Conservation (phyloP, 2,888 invertebrate genomes). For the Rhagium mordax region DNA sequence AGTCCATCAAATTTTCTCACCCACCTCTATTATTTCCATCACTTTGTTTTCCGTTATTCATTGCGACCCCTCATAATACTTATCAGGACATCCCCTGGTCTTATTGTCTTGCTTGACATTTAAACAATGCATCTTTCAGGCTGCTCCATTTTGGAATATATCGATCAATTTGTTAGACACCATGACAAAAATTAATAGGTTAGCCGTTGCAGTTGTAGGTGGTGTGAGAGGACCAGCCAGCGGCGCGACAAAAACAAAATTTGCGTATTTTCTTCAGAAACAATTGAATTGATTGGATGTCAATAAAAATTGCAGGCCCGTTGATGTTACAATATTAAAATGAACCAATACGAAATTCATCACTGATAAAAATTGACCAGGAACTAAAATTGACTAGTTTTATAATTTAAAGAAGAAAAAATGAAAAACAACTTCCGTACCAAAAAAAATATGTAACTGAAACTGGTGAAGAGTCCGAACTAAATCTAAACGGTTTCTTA, state of each 20-base stretch:
- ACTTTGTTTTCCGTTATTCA: constrained; percentile 49
- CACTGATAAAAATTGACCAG: too few species aligned
- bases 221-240: not conserved
- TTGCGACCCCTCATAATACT: constrained; percentile 38
- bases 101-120: constrained; percentile 55
- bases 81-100: constrained; percentile 42
- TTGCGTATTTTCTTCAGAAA: not conserved
- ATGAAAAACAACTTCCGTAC: too few species aligned
- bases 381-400: too few species aligned
- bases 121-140: constrained; percentile 47
- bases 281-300: too few species aligned
- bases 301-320: too few species aligned
- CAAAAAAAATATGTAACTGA: too few species aligned
- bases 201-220: constrained; percentile 14
- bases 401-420: too few species aligned
- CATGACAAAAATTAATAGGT: constrained; percentile 48
- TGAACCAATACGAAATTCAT: too few species aligned
- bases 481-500: too few species aligned
- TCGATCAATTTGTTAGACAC: constrained; percentile 30
- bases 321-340: too few species aligned
- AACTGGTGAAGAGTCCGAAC: too few species aligned
- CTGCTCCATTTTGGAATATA: constrained; percentile 30
- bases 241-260: not conserved
- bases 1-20: constrained; percentile 41
- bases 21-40: constrained; percentile 47